Percentiles rank a stretch among this genome's conserved stretches.
These are phyloP conservation scores for Zaprionus tsacasi DNA, from an alignment of 1,140 invertebrate species.

Conservation along the genomic window DNA sequence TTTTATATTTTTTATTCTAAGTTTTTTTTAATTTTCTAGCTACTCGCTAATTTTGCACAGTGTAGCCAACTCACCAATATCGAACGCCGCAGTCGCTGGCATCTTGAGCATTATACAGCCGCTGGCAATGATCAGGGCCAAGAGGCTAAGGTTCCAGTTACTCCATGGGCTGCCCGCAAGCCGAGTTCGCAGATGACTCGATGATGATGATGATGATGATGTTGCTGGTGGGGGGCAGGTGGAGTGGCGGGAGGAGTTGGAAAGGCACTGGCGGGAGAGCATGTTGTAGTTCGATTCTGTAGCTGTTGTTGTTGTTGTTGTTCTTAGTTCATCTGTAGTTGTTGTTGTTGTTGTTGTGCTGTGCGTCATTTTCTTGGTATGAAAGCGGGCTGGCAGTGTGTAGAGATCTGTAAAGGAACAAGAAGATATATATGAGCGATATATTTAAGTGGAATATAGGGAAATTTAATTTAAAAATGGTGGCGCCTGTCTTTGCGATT, in stretches of 20 bases:
- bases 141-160: slow-evolving; percentile 59
- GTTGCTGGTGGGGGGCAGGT: slow-evolving; percentile 20
- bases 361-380: slow-evolving; percentile 48
- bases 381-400: slow-evolving; percentile 32
- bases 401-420: slow-evolving; percentile 59
- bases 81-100: slow-evolving; percentile 66
- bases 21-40: too few relatives aligned
- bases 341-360: slow-evolving; percentile 31
- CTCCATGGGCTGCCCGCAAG: slow-evolving; percentile 41
- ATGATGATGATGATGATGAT: slow-evolving; percentile 30
- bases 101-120: slow-evolving; percentile 67
- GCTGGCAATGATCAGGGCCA: slow-evolving; percentile 69
- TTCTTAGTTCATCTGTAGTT: slow-evolving; percentile 6
- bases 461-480: neutral
- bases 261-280: slow-evolving; percentile 83
- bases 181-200: slow-evolving; percentile 22
- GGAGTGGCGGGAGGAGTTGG: slow-evolving; percentile 42
- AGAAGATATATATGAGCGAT: neutral
- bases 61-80: slow-evolving; percentile 73
- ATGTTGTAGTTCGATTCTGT: slow-evolving; percentile 44
- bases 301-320: slow-evolving; percentile 10
- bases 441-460: neutral
- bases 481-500: slow-evolving; percentile 10
- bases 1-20: neutral
- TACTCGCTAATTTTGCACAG: neutral